These are phyloP conservation scores for Phymanthus crucifer DNA, from an alignment of 92 coral and sea anemone genomes.

Conservation along the genomic window DNA sequence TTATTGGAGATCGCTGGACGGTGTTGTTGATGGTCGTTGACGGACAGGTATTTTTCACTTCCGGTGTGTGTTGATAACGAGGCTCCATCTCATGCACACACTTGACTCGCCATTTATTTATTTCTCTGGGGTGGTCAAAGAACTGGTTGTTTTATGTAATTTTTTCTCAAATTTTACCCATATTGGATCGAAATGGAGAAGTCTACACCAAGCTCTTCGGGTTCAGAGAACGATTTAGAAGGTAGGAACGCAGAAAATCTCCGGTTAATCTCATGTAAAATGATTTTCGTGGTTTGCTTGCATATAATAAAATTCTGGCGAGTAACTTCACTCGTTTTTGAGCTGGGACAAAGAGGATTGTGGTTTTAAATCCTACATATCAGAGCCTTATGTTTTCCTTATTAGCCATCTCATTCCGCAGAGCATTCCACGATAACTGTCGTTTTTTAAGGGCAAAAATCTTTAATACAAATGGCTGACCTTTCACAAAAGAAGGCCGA, in stretches of 20 bases:
- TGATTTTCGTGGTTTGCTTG: neutral
- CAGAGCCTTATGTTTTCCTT: neutral
- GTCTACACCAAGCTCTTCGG: neutral
- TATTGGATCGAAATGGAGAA: constrained; percentile 5
- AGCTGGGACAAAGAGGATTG: neutral
- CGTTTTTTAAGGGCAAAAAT: neutral
- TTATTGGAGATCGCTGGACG: neutral
- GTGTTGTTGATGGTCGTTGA: neutral
- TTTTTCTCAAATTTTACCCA: neutral
- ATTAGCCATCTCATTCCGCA: neutral
- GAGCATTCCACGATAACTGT: neutral
- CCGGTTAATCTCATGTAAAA: neutral
- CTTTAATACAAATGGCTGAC: constrained; percentile 3
- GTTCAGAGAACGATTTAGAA: constrained; percentile 6
- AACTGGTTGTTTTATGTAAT: neutral
- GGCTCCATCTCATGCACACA: neutral
- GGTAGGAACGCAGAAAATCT: neutral
- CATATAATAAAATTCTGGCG: neutral
- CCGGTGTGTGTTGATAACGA: constrained; percentile 3
- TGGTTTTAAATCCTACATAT: neutral
- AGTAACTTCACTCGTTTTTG: neutral
- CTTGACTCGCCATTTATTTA: constrained; percentile 8
- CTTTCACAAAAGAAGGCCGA: constrained; percentile 4
- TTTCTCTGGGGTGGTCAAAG: neutral
- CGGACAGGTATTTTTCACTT: neutral